Percentiles rank a stretch among this genome's conserved stretches.
Conservation (phyloP, 92 coral and sea anemone genomes). For the Porites divaricata region DNA sequence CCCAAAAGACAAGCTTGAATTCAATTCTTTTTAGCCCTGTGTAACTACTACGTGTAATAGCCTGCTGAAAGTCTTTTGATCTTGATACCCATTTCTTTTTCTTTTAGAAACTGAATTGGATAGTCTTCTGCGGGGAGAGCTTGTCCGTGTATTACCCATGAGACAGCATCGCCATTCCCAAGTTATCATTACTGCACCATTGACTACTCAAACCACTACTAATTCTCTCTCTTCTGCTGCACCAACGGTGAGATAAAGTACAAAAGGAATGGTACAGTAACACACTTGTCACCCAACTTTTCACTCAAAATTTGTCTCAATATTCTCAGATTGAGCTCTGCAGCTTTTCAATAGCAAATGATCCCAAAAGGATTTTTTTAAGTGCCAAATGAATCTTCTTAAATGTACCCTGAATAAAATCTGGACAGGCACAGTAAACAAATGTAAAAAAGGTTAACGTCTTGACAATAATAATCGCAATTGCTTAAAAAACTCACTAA, state of each 20-base stretch:
- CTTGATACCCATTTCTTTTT: not conserved
- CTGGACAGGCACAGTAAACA: too few species aligned
- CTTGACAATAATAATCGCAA: too few species aligned
- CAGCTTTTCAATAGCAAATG: too few species aligned
- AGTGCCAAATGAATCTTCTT: too few species aligned
- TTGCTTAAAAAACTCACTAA: too few species aligned
- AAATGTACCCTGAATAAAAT: too few species aligned
- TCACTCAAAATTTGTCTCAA: too few species aligned
- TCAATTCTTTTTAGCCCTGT: not conserved
- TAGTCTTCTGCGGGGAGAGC: slow-evolving; percentile 87
- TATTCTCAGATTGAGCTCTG: too few species aligned
- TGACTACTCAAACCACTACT: slow-evolving; percentile 48
- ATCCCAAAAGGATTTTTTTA: too few species aligned
- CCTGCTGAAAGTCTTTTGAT: not conserved
- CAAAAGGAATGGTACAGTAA: not conserved
- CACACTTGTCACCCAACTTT: not conserved
- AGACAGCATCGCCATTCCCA: slow-evolving; percentile 93
- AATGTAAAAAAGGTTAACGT: too few species aligned
- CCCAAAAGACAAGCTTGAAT: too few species aligned
- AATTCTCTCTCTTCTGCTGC: slow-evolving; percentile 12
- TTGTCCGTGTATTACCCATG: slow-evolving; percentile 84
- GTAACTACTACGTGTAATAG: too few species aligned
- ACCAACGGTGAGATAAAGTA: slow-evolving; percentile 23
- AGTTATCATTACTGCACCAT: slow-evolving; percentile 81
- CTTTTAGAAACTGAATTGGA: slow-evolving; percentile 87